Percentiles rank a stretch among this genome's conserved stretches.
Conservation (phyloP, 2,888 invertebrate species). For the Koerneria pararmatus region DNA sequence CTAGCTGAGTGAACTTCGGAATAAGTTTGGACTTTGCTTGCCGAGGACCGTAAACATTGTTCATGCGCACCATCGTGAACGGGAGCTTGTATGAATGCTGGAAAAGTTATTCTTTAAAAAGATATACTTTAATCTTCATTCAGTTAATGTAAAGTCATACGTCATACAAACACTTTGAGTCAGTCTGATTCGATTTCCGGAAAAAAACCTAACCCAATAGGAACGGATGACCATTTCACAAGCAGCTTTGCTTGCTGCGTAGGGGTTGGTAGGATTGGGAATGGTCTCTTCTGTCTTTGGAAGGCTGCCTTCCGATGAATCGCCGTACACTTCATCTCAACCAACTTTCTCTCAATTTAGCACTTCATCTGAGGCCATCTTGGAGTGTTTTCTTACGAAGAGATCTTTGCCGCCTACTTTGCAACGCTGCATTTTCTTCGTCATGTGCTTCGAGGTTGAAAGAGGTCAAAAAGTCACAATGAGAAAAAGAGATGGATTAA, state of each 20-base stretch:
- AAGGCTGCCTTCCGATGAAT: constrained; percentile 45
- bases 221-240: constrained; percentile 53
- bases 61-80: constrained; percentile 58
- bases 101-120: constrained; percentile 24
- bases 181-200: not conserved
- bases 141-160: not conserved
- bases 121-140: not conserved
- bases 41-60: constrained; percentile 46
- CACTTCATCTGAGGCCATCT: no score
- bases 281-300: constrained; percentile 52
- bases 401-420: no score
- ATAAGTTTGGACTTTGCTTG: constrained; percentile 55
- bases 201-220: constrained; percentile 41
- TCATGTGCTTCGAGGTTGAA: no score
- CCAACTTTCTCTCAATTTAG: no score
- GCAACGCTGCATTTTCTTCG: no score
- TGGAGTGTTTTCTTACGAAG: no score
- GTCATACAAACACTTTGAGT: not conserved
- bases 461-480: no score
- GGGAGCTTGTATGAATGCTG: constrained; percentile 59
- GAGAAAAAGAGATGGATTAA: no score
- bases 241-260: constrained; percentile 59
- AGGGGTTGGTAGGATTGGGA: constrained; percentile 57
- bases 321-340: constrained; percentile 62
- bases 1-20: constrained; percentile 56